Percentiles rank a stretch among this genome's conserved stretches.
Evolutionary conservation across 2,888 invertebrate species (phyloP).

Genomic region (Heliconius cydno): DNA sequence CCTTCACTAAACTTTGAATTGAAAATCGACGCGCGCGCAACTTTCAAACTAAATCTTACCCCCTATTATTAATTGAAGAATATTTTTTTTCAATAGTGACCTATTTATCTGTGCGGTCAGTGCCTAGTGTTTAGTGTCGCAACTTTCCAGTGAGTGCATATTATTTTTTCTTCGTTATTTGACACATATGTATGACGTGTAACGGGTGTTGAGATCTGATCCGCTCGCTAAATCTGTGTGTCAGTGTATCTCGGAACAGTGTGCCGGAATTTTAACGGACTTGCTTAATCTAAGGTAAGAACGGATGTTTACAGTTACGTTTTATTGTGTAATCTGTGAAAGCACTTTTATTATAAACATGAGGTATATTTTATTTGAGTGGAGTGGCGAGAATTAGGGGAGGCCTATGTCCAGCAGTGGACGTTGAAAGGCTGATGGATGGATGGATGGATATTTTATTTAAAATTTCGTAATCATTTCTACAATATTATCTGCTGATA

Average conservation of each 20-base stretch:
- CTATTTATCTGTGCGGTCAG: conserved; percentile 49
- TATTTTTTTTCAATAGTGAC: conserved; percentile 50
- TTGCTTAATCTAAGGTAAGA: conserved; percentile 80
- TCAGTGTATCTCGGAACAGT: conserved; percentile 76
- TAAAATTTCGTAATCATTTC: conserved; percentile 40
- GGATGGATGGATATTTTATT: conserved; percentile 18
- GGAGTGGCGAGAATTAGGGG: too few relatives aligned
- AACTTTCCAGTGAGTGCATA: conserved; percentile 53
- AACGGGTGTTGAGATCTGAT: conserved; percentile 74
- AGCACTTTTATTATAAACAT: conserved; percentile 47
- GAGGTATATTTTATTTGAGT: conserved; percentile 24
- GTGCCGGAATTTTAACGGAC: conserved; percentile 81
- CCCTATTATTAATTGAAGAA: not conserved
- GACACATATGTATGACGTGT: conserved; percentile 79
- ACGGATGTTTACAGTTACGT: conserved; percentile 80
- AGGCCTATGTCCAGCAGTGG: too few relatives aligned
- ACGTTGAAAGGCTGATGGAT: too few relatives aligned
- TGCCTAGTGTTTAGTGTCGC: conserved; percentile 66
- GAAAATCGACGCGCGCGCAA: conserved; percentile 56
- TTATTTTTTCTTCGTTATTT: conserved; percentile 54
- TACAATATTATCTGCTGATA: conserved; percentile 30
- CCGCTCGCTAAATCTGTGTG: conserved; percentile 79
- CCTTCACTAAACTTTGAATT: conserved; percentile 41
- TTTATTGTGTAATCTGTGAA: conserved; percentile 76
- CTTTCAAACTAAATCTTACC: conserved; percentile 15